Percentiles rank a stretch among this genome's conserved stretches.
These are phyloP conservation scores for Macropus fuliginosus DNA, from an alignment of 2,797 vertebrate species.

Conservation along the genomic window DNA sequence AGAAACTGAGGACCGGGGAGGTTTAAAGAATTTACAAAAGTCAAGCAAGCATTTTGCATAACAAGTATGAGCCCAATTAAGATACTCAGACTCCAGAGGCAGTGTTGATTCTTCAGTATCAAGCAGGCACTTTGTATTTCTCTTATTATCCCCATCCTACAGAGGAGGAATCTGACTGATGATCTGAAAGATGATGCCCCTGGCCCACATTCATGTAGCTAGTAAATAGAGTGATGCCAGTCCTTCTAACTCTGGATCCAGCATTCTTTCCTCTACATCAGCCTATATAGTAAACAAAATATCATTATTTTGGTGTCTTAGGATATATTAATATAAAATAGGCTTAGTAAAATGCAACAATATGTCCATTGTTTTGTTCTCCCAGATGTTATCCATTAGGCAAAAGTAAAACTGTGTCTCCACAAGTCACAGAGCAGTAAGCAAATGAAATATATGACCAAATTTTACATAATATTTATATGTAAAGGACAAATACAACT, in stretches of 20 bases:
- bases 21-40: not conserved
- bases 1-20: not conserved
- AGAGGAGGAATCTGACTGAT: not conserved
- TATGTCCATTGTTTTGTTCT: conserved; percentile 71
- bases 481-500: conserved; percentile 60
- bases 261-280: not conserved
- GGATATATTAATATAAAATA: conserved; percentile 79
- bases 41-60: not conserved
- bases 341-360: conserved; percentile 73
- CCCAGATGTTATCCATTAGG: conserved; percentile 74
- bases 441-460: conserved; percentile 74
- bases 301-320: conserved; percentile 50
- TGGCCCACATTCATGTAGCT: not conserved
- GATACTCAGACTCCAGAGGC: not conserved
- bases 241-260: not conserved
- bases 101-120: not conserved
- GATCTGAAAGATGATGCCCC: not conserved
- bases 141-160: not conserved
- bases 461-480: conserved; percentile 81
- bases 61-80: not conserved
- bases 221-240: not conserved
- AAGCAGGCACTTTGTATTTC: not conserved
- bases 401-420: conserved; percentile 68
- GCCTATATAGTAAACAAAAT: not conserved
- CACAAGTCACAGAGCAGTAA: conserved; percentile 70